Percentiles rank a stretch among this genome's conserved stretches.
phyloP scores from a whole-genome alignment of 1,140 invertebrate genomes.

The Brachionus angularis region DNA sequence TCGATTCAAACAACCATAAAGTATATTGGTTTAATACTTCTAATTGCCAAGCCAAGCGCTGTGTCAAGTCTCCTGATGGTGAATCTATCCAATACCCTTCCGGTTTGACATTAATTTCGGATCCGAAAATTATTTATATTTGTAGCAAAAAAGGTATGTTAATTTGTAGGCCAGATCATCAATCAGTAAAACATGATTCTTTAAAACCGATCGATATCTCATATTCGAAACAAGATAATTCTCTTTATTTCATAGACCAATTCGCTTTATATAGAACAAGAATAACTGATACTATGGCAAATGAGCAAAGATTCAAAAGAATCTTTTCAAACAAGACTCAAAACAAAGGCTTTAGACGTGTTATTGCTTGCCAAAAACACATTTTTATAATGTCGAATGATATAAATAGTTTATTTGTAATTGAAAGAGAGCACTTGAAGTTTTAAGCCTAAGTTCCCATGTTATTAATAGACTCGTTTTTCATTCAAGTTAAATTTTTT shows the following conservation, averaged over 20 bases:
- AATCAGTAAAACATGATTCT: slow-evolving; percentile 42
- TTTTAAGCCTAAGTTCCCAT: too few relatives aligned
- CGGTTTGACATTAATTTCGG: background rate
- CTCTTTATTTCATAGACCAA: slow-evolving; percentile 28
- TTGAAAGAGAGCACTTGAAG: slow-evolving; percentile 29
- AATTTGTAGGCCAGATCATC: slow-evolving; percentile 34
- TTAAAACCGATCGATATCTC: slow-evolving; percentile 34
- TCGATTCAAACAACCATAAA: slow-evolving; percentile 41
- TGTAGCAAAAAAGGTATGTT: slow-evolving; percentile 40
- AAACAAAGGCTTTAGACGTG: slow-evolving; percentile 38
- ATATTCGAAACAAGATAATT: slow-evolving; percentile 24
- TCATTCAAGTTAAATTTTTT: too few relatives aligned
- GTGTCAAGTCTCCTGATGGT: slow-evolving; percentile 34
- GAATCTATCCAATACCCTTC: slow-evolving; percentile 24
- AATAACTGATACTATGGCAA: slow-evolving; percentile 27
- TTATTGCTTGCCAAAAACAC: slow-evolving; percentile 21
- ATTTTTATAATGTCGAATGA: slow-evolving; percentile 42
- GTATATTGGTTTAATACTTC: slow-evolving; percentile 40
- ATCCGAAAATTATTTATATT: slow-evolving; percentile 34
- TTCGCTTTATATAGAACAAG: slow-evolving; percentile 14
- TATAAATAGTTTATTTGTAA: slow-evolving; percentile 38
- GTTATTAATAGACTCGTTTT: too few relatives aligned
- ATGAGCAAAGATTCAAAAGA: slow-evolving; percentile 39
- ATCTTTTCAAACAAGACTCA: slow-evolving; percentile 39
- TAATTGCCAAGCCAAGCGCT: slow-evolving; percentile 31